Base-by-base conservation (phyloP, 2,113 vertebrate genomes). In the Pimephales promelas region DNA sequence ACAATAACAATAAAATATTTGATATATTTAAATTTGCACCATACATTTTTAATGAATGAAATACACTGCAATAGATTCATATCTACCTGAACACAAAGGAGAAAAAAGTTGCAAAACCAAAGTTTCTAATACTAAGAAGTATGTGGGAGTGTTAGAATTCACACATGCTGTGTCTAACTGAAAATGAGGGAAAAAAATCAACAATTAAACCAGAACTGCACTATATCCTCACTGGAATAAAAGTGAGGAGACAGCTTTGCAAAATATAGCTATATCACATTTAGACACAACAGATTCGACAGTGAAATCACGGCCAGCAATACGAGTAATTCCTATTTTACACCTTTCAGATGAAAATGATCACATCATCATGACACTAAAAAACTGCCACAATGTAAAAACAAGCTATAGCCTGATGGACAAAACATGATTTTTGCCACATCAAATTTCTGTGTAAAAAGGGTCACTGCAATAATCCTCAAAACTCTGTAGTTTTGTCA, bases 141-240 rank as follows among this genome's bases (percentile, higher is more conserved):
- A 57, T 40, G 74, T 57, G 74, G 74, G 31, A 77, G 74, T 77
- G 74, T 77, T 77, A 77, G 52, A 59, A 77, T 59, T 77, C 74
- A 59, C 22, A 59, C 54, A 57, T 77, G 52, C 28, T n/a, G 28
- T n/a, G 34, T 36, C 52, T 76, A 20, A n/a, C 52, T 76, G 6
- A 76, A 36, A 54, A 36, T 16, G 22, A 54, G n/a, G n/a, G n/a
- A n/a, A n/a, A 54, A 59, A 59, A 2, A 10, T 24, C 31, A 16
- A 59, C 54, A 77, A 59, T 59, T 40, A 59, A 57, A 36, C 74
- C 13, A 77, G 22, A 57, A 40, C 74, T 13, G 26, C 52, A 54
- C 49, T 54, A 54, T 3, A 54, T 54, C 6, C 9, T 54, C 47
- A 20, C 18, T 75, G 73, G 20, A 52, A 75, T 10, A 52, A 75